Evolutionary conservation across 2,113 vertebrate species (phyloP), one percentile per base, ranked within the genome.

Genomic region (Macroglossus sobrinus): DNA sequence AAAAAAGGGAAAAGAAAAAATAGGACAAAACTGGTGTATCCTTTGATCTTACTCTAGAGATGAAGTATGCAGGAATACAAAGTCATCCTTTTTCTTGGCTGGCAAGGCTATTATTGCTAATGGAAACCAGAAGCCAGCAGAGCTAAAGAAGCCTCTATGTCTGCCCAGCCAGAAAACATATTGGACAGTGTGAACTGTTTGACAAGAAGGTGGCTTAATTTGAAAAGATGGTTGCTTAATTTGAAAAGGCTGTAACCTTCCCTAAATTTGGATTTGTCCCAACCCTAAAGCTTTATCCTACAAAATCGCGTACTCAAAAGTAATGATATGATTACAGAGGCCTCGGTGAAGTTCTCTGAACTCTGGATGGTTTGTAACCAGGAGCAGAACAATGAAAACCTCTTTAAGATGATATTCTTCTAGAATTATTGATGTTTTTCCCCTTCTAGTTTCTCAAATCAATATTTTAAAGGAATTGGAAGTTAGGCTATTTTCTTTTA

Each of bases 391-490:
- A 82, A 0, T 33, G 33, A 89, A 40, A 40, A 11, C 72, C 38
- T 94, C 82, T 93, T 76, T 85, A 33, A 45, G n/a, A 82, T 63
- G 15, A 24, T 35, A 12, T 63, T 76, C 5, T 71, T 61, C 68
- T 35, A 71, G 86, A 91, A 74, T 28, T 33, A 40, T 40, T 86
- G 57, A 21, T 53, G 4, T 69, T 79, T 74, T 92, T 33, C 9
- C 13, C 61, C 55, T 74, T 61, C 24, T 38, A 53, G 21, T 66
- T 21, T 84, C 35, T 71, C 55, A 64, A 72, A 78, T 91, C 53
- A 71, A 35, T 21, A 14, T 81, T 89, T 96, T 92, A 72, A 92
- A 89, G 50, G 61, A 92, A 71, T 78, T 71, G 88, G 50, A n/a
- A 75, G 33, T 50, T 79, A 55, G 1, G 3, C 40, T 53, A 3